Base-by-base conservation (phyloP, 2,888 invertebrate genomes). In the Hydroisotoma schaefferi region DNA sequence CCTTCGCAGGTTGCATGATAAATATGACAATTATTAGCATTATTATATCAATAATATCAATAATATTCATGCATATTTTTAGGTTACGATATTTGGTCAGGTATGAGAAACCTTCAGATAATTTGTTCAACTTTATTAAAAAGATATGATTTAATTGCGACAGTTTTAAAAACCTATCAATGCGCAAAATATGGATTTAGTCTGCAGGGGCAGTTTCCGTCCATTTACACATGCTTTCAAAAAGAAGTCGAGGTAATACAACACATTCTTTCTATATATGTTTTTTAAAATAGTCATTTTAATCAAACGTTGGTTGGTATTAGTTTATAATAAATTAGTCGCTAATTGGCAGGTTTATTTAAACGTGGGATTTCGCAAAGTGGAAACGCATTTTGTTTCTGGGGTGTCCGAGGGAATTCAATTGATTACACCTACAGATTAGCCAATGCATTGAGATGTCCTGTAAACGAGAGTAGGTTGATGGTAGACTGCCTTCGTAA, bases 321-420 rank as follows among this genome's bases (percentile, higher is more conserved):
- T n/a, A n/a, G n/a, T n/a, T n/a, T n/a, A n/a, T n/a, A n/a, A n/a
- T n/a, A n/a, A n/a, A n/a, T n/a, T n/a, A n/a, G n/a, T n/a, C n/a
- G n/a, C n/a, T n/a, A n/a, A n/a, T 15, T 48, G 3, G 37, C 18
- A 65, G 65, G 66, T 4, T 37, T 66, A 20, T 63, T 66, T 38
- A 46, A 28, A 38, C 27, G 33, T 8, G 66, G 37, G 5, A 62
- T 68, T 18, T 52, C 60, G 8, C 68, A 66, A 54, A 64, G 63
- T 57, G 68, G 57, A 1, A 60, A 55, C 28, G 68, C 63, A 3
- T 58, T 68, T 28, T 59, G 59, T 33, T 62, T 58, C 37, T 67
- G 67, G 67, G 67, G 59, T 10, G 64, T 65, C 8, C 52, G 64
- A 12, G 59, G 64, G 33, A 57, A 56, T 40, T 64, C 64, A 15